Conservation (phyloP, 64 coral and sea anemone genomes). For the Pocillopora verrucosa region DNA sequence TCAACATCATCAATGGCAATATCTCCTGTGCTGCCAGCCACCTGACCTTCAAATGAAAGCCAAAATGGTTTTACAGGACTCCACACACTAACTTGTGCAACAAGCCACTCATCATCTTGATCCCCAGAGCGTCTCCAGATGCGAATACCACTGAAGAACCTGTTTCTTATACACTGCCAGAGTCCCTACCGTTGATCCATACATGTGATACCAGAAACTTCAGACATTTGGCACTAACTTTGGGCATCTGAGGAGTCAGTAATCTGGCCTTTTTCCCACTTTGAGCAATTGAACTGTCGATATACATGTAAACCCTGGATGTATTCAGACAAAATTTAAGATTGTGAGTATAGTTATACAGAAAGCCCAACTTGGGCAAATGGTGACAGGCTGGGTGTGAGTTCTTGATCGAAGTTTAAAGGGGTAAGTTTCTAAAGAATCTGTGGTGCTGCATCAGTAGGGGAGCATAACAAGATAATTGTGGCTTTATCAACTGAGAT, state of each 20-base stretch:
- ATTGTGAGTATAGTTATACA: background rate
- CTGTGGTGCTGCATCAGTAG: too few species aligned
- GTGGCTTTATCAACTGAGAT: too few species aligned
- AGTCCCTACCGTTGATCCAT: constrained; percentile 52
- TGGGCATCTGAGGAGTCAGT: constrained; percentile 3
- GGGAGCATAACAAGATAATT: too few species aligned
- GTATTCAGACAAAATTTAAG: background rate
- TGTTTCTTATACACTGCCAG: constrained; percentile 48
- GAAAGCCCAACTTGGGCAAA: too few species aligned
- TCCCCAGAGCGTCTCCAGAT: constrained; percentile 46
- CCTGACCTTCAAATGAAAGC: constrained; percentile 50
- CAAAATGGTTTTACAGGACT: constrained; percentile 27
- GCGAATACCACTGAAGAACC: background rate
- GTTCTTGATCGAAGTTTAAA: too few species aligned
- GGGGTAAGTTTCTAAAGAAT: too few species aligned
- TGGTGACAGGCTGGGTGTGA: too few species aligned
- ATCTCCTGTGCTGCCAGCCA: constrained; percentile 55
- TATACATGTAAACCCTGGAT: constrained; percentile 71
- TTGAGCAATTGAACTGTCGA: constrained; percentile 5
- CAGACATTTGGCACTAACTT: constrained; percentile 40
- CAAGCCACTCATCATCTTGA: constrained; percentile 63
- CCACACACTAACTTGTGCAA: constrained; percentile 54
- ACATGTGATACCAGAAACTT: constrained; percentile 93
- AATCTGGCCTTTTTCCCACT: constrained; percentile 32
- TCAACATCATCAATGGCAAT: constrained; percentile 82